Percentiles rank a stretch among this genome's conserved stretches.
phyloP scores from a whole-genome alignment of 2,113 vertebrate genomes.

The Scomber colias region DNA sequence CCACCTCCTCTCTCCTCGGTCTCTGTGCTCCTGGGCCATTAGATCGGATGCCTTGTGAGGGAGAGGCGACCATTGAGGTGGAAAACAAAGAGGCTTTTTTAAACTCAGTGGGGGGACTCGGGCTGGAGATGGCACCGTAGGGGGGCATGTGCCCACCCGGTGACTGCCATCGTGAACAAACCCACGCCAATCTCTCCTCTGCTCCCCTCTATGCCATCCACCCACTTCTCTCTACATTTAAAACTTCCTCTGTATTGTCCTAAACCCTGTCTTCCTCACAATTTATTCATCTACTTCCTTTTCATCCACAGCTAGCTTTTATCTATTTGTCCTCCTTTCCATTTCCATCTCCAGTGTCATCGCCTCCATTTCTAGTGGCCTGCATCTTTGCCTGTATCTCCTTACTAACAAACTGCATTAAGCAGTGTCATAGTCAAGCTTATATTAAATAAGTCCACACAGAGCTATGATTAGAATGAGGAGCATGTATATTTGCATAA shows the following conservation, averaged over 20 bases:
- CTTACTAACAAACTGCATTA: neutral
- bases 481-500: conserved; percentile 8
- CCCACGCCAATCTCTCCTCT: conserved; percentile 21
- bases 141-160: conserved; percentile 45
- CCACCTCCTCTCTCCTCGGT: neutral
- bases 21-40: conserved; percentile 32
- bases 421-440: neutral
- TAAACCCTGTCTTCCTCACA: neutral
- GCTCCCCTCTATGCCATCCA: conserved; percentile 1
- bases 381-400: neutral
- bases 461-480: neutral
- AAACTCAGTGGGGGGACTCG: conserved; percentile 23
- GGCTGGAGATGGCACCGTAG: conserved; percentile 41
- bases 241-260: neutral
- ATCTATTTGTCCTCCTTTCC: neutral
- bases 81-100: conserved; percentile 51
- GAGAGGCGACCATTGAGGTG: conserved; percentile 39
- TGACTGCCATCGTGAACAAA: conserved; percentile 21
- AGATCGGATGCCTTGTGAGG: conserved; percentile 48
- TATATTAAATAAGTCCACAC: neutral
- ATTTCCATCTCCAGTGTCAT: neutral
- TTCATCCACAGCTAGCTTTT: conserved; percentile 1
- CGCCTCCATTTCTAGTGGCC: neutral
- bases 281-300: neutral
- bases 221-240: neutral